These are phyloP conservation scores for Gobionotothen gibberifrons DNA, from an alignment of 2,797 vertebrate genomes.

Conservation along the genomic window DNA sequence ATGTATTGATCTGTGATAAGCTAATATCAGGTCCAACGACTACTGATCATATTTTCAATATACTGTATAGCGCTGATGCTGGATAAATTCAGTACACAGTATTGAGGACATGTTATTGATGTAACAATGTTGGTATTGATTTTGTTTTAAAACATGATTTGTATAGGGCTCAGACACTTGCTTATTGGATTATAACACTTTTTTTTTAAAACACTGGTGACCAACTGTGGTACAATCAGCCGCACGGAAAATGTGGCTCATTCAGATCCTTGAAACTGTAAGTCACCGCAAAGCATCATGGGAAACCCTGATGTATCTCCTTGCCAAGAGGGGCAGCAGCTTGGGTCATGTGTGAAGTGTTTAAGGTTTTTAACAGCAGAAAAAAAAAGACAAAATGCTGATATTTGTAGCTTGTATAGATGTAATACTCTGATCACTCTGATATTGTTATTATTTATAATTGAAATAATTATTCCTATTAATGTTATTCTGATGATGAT, in stretches of 20 bases:
- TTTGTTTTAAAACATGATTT: not conserved
- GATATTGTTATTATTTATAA: conserved; percentile 83
- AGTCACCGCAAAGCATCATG: not conserved
- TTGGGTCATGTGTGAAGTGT: conserved; percentile 81
- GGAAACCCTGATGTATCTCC: conserved; percentile 26
- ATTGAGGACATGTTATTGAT: not conserved
- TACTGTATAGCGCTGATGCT: conserved; percentile 3
- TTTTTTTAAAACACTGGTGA: not conserved
- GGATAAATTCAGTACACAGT: not conserved
- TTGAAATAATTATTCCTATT: conserved; percentile 80
- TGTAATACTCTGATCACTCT: conserved; percentile 78
- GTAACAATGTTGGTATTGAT: not conserved
- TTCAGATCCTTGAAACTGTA: not conserved
- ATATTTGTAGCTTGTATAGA: conserved; percentile 87
- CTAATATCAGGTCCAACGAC: not conserved
- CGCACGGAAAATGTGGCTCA: not conserved
- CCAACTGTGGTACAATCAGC: conserved; percentile 10
- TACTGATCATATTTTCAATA: not conserved
- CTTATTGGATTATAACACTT: not conserved
- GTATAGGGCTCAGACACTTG: not conserved
- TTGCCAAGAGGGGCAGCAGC: conserved; percentile 76
- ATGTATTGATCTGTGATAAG: not conserved
- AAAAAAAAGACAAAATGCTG: conserved; percentile 74
- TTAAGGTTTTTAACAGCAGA: conserved; percentile 75
- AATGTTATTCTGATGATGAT: conserved; percentile 76